Evolutionary conservation across 2,113 vertebrate genomes (phyloP), one percentile per base, ranked within the genome.

Genomic region (Ammodramus savannarum): DNA sequence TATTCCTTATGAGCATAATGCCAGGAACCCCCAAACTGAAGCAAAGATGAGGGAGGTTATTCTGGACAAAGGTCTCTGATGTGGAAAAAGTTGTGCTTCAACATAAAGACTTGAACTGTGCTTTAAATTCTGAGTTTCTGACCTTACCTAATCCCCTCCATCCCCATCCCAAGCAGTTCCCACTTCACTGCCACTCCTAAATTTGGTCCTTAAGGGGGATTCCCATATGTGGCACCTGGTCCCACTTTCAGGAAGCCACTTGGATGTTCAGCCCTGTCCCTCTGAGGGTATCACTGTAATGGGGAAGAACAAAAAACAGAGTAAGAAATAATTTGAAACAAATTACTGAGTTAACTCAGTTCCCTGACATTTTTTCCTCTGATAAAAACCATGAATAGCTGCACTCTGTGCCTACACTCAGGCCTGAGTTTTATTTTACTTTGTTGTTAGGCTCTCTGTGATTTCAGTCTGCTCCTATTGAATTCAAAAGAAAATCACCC

Each of bases 401-500:
- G 74, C 6, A 21, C 21, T 74, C 51, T 17, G 27, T 90, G 62
- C 46, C 59, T 85, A 19, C 51, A 31, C 36, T 21, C 18, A 51
- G 31, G 63, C 38, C 55, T 52, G n/a, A 77, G 36, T 16, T 74
- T 34, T 80, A 8, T 86, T 90, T 48, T 71, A 7, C 55, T 73
- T 38, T 54, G 44, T 6, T 85, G 25, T 85, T 73, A 29, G 74
- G 29, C 13, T 59, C 31, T 59, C 52, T 23, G n/a, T 48, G 68
- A 48, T 48, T 77, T 87, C 39, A 87, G 84, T 80, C 92, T 86
- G 57, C 48, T 93, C 22, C 52, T 90, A 38, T 10, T 91, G 81
- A 71, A 85, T 62, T 87, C 75, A 91, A 83, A 85, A 72, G 38
- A 63, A 96, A 96, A 95, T 73, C 74, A 54, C 43, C 87, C 93